These are phyloP conservation scores for Lycocerus yunnanus DNA, from an alignment of 2,888 invertebrate species.

Conservation along the genomic window DNA sequence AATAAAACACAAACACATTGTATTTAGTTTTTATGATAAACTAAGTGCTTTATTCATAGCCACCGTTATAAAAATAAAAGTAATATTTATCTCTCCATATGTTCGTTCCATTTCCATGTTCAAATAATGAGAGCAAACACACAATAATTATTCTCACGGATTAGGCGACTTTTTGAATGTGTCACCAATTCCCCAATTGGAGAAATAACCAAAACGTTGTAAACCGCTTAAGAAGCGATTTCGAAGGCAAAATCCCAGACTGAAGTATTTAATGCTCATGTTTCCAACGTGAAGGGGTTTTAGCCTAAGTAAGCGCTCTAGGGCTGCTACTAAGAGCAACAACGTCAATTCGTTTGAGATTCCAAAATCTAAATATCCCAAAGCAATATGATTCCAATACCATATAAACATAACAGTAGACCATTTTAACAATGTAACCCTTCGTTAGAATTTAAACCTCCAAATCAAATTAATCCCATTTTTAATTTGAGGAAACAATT, in stretches of 20 bases:
- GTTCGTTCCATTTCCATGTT: conserved; percentile 26
- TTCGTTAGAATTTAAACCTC: not conserved
- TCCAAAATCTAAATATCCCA: conserved; percentile 50
- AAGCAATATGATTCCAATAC: conserved; percentile 49
- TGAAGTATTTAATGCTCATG: conserved; percentile 50
- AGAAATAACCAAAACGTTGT: conserved; percentile 23
- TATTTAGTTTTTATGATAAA: conserved; percentile 12
- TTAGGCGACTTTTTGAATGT: not conserved
- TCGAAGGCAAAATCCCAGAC: conserved; percentile 21
- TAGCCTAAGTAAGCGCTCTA: conserved; percentile 45
- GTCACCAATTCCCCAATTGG: not conserved
- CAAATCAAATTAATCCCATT: not conserved
- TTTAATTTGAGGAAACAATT: not conserved
- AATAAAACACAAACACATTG: conserved; percentile 7
- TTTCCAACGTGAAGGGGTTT: conserved; percentile 38
- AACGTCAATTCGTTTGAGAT: conserved; percentile 48
- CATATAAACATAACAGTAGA: conserved; percentile 32
- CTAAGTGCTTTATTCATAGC: conserved; percentile 13
- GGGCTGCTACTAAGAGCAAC: conserved; percentile 49
- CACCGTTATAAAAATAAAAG: conserved; percentile 11
- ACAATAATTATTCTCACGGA: not conserved
- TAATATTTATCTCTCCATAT: conserved; percentile 26
- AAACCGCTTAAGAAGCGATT: conserved; percentile 31
- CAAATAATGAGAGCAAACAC: conserved; percentile 12
- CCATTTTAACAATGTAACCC: conserved; percentile 7